Conservation (phyloP, 2,113 vertebrate genomes). For the Spea bombifrons region DNA sequence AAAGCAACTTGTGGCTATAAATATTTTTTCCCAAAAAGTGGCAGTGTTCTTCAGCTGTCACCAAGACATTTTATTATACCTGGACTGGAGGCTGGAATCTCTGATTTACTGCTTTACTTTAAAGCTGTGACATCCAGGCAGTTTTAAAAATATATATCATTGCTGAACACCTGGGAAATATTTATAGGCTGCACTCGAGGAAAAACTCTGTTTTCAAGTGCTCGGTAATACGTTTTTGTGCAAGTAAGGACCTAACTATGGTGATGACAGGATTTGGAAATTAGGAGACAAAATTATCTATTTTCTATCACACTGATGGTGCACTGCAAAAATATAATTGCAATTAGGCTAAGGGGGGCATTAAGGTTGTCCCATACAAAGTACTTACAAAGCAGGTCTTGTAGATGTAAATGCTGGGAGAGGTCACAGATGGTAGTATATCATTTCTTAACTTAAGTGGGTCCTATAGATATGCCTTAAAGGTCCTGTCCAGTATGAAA, state of each 20-base stretch:
- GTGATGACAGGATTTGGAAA: constrained; percentile 31
- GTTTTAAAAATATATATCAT: constrained; percentile 55
- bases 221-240: constrained; percentile 17
- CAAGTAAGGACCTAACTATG: not conserved
- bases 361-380: too few relatives aligned
- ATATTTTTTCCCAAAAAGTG: constrained; percentile 56
- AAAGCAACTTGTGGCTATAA: constrained; percentile 7
- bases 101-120: constrained; percentile 63
- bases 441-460: too few relatives aligned
- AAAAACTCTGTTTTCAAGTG: constrained; percentile 33
- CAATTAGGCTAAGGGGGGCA: too few relatives aligned
- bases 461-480: too few relatives aligned
- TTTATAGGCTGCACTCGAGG: constrained; percentile 57
- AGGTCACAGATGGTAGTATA: too few relatives aligned
- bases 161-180: constrained; percentile 65
- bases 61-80: constrained; percentile 55
- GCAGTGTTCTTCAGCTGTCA: constrained; percentile 67
- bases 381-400: too few relatives aligned
- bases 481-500: too few relatives aligned
- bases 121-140: constrained; percentile 59
- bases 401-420: too few relatives aligned
- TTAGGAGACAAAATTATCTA: constrained; percentile 28
- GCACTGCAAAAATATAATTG: not conserved
- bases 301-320: constrained; percentile 6
- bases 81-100: constrained; percentile 54